A percentile compares a stretch with the other conserved stretches of the same genome.
phyloP scores from a whole-genome alignment of 2,888 invertebrate genomes.

The Heliconius ismenius region DNA sequence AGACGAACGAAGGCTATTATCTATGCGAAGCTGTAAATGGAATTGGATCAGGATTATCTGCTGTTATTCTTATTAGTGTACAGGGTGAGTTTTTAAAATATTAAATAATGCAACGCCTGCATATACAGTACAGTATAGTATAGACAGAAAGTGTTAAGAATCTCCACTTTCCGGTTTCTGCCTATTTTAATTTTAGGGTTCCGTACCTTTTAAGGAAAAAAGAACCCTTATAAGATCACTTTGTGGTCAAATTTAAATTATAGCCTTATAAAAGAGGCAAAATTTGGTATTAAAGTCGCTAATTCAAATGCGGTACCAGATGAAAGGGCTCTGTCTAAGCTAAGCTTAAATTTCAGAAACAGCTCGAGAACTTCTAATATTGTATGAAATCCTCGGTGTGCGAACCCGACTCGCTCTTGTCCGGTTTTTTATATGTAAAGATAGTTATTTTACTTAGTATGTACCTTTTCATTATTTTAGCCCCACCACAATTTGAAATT shows the following conservation, averaged over 20 bases:
- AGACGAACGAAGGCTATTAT: constrained; percentile 96
- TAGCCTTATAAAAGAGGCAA: too few species aligned
- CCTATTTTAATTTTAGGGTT: background rate
- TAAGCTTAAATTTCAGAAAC: too few species aligned
- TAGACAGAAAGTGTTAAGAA: background rate
- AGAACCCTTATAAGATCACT: too few species aligned
- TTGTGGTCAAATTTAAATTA: too few species aligned
- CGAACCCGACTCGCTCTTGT: too few species aligned
- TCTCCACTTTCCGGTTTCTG: background rate
- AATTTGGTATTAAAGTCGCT: too few species aligned
- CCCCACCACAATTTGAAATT: constrained; percentile 87
- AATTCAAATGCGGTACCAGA: too few species aligned
- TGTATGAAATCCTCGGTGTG: too few species aligned
- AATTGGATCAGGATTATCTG: constrained; percentile 96
- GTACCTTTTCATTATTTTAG: constrained; percentile 14
- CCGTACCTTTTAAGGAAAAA: too few species aligned
- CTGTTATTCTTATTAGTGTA: constrained; percentile 95
- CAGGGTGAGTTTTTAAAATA: constrained; percentile 84
- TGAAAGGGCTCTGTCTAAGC: too few species aligned
- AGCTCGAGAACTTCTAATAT: too few species aligned
- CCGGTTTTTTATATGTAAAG: background rate
- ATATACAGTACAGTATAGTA: background rate
- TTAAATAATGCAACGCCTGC: background rate
- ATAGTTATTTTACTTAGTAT: background rate
- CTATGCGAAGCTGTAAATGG: constrained; percentile 98